Conservation (phyloP, 2,888 invertebrate species). For the Agrochola lota region DNA sequence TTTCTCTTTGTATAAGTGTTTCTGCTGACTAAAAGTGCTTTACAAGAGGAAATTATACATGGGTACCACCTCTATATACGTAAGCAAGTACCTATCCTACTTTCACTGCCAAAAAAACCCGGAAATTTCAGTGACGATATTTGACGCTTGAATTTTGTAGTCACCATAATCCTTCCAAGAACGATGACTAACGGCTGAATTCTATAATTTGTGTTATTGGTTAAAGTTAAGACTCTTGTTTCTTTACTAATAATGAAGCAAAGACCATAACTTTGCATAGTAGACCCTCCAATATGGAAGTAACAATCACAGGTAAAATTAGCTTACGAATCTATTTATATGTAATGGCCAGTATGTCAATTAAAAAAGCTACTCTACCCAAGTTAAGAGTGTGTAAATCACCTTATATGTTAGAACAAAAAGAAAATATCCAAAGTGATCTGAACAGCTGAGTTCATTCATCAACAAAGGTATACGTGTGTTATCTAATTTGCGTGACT, state of each 20-base stretch:
- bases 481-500: constrained; percentile 79
- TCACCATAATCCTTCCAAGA: constrained; percentile 4
- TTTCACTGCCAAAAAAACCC: background rate
- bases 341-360: too few species aligned
- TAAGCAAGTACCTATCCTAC: background rate
- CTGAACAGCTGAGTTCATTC: constrained; percentile 42
- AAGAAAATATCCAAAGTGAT: constrained; percentile 25
- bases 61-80: background rate
- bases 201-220: too few species aligned
- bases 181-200: background rate
- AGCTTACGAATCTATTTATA: too few species aligned
- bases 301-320: too few species aligned
- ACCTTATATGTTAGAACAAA: background rate
- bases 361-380: too few species aligned
- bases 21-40: background rate
- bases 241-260: too few species aligned
- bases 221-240: too few species aligned
- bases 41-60: background rate
- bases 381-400: background rate
- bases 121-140: background rate
- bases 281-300: too few species aligned
- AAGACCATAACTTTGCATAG: too few species aligned
- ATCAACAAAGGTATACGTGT: constrained; percentile 70
- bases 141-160: background rate
- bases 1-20: background rate